Evolutionary conservation across 2,797 vertebrate genomes (phyloP).

Genomic region (Bradypodion ventrale): DNA sequence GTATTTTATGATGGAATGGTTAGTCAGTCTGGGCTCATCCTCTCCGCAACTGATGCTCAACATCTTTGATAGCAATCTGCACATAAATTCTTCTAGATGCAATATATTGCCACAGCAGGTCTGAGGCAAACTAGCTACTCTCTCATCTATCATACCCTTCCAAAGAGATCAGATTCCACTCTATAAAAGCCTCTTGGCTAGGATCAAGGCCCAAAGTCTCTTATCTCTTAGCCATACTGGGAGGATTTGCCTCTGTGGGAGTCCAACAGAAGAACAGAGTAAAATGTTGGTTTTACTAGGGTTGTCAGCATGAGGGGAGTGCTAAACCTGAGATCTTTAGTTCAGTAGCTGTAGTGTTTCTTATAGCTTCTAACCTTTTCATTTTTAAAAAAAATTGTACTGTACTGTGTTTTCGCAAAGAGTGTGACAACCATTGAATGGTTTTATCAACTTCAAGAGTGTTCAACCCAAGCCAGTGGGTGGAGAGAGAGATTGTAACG

Average conservation of each 20-base stretch:
- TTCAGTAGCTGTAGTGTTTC: not conserved
- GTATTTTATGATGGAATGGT: constrained; percentile 2
- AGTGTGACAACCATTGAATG: not conserved
- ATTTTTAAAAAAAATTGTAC: not conserved
- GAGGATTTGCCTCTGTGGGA: not conserved
- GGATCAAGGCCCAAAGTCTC: constrained; percentile 7
- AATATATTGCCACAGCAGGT: not conserved
- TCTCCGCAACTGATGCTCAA: not conserved
- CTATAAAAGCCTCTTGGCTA: constrained; percentile 14
- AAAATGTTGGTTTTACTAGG: not conserved
- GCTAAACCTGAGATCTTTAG: not conserved
- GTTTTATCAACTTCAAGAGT: not conserved
- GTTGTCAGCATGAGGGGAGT: not conserved
- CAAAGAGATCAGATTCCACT: not conserved
- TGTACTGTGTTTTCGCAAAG: not conserved
- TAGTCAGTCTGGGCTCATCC: not conserved
- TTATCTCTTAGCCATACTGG: not conserved
- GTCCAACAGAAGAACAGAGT: constrained; percentile 3
- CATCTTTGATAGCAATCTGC: not conserved
- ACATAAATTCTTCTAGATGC: not conserved
- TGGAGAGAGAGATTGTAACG: not conserved
- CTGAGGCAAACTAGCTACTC: not conserved
- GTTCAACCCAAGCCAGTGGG: not conserved
- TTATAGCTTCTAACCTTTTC: not conserved
- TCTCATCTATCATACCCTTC: not conserved